Evolutionary conservation across 2,888 invertebrate species (phyloP).

Genomic region (Patella caerulea): DNA sequence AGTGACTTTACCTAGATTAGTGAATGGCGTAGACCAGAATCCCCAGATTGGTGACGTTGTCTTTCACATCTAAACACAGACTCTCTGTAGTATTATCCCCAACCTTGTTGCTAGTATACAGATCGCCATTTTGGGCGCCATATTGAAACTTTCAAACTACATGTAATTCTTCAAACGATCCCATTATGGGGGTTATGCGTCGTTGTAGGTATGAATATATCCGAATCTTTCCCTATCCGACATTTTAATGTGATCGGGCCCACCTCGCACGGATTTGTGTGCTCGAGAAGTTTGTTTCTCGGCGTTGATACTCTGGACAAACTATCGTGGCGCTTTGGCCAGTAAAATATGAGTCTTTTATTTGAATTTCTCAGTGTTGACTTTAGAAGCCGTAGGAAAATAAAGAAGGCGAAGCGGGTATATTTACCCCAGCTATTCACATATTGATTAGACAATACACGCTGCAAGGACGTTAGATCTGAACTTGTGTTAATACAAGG

Average conservation of each 20-base stretch:
- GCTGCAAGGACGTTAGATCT: constrained; percentile 19
- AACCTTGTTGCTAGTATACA: too few species aligned
- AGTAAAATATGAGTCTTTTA: constrained; percentile 57
- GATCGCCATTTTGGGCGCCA: too few species aligned
- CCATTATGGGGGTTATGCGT: too few species aligned
- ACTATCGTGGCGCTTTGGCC: constrained; percentile 40
- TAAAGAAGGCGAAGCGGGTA: constrained; percentile 48
- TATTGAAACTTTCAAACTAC: too few species aligned
- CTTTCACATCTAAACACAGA: too few species aligned
- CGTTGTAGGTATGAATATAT: too few species aligned
- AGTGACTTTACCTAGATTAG: too few species aligned
- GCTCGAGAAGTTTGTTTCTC: constrained; percentile 6
- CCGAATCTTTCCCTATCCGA: neutral
- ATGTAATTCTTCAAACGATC: too few species aligned
- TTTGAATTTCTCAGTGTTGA: constrained; percentile 57
- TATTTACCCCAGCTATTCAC: constrained; percentile 47
- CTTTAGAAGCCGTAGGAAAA: constrained; percentile 54
- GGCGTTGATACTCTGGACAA: constrained; percentile 43
- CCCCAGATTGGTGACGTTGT: too few species aligned
- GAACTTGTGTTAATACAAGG: constrained; percentile 16
- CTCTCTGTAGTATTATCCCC: too few species aligned
- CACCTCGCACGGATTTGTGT: constrained; percentile 7
- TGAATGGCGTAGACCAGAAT: too few species aligned
- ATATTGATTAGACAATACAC: constrained; percentile 48
- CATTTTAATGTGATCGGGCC: neutral